Evolutionary conservation across 2,113 vertebrate genomes (phyloP), one percentile per base, ranked within the genome.

Genomic region (Coregonus clupeaformis): DNA sequence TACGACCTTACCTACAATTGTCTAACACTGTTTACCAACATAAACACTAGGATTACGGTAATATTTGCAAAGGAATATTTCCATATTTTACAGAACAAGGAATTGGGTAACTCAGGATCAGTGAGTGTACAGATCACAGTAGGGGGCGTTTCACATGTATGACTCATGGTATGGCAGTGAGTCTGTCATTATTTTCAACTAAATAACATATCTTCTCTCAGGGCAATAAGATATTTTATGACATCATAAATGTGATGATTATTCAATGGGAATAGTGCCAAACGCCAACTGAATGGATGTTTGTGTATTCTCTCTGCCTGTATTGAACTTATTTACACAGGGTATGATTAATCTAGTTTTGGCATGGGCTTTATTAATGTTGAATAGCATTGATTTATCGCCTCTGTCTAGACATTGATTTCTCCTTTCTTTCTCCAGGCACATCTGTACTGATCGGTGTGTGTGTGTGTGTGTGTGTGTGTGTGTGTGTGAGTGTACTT

Each of bases 381-480:
- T 32, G 30, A 32, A 32, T 36, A 92, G 83, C 57, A 91, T 0
- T 95, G 95, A 96, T 94, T 94, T 93, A 95, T n/a, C n/a, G n/a
- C n/a, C n/a, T n/a, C n/a, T n/a, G n/a, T n/a, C n/a, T n/a, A 87
- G 91, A 93, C 91, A 88, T 88, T 86, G 87, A 69, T 87, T 89
- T 88, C 89, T 89, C 83, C 73, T 91, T 91, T 78, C 82, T 82
- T 91, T 78, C 83, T 82, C 80, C 81, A 72, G 69, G 71, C 75
- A 75, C 75, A 87, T n/a, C n/a, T n/a, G n/a, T n/a, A n/a, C n/a
- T 84, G 75, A 69, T 7, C 4, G 12, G 30, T 57, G 22, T 3
- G 62, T 32, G 30, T 32, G 30, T 32, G 30, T 32, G 30, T 32
- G 30, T 32, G 9, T 42, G 36, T 42, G 9, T 42, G 36, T 32